phyloP scores from a whole-genome alignment of 2,113 vertebrate genomes.

The Hymenochirus boettgeri region DNA sequence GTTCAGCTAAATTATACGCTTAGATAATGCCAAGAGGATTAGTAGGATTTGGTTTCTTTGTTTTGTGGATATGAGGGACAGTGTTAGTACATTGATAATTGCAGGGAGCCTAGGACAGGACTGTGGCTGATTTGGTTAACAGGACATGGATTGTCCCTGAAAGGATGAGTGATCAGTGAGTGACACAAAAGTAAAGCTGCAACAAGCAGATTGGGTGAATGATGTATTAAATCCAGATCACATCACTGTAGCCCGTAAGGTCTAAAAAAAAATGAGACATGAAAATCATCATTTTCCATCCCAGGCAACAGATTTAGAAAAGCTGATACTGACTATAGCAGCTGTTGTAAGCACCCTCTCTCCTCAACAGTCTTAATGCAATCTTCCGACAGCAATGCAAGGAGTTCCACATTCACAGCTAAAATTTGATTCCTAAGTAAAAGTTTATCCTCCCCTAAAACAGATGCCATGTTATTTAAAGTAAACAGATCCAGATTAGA shows the following conservation, averaged over 20 bases:
- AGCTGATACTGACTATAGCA: rapidly evolving
- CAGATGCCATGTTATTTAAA: too few species aligned
- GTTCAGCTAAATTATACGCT: conserved; percentile 56
- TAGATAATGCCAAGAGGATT: conserved; percentile 65
- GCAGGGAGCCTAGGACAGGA: conserved; percentile 31
- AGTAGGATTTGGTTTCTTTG: conserved; percentile 63
- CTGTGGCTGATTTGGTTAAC: conserved; percentile 56
- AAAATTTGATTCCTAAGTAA: too few species aligned
- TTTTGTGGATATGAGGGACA: conserved; percentile 55
- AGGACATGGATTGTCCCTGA: conserved; percentile 56
- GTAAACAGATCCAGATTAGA: too few species aligned
- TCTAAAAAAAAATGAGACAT: background rate
- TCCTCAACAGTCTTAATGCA: too few species aligned
- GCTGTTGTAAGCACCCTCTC: background rate
- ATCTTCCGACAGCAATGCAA: too few species aligned
- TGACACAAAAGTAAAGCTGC: conserved; percentile 68
- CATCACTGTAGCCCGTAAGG: conserved; percentile 4
- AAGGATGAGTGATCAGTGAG: conserved; percentile 61
- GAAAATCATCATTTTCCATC: conserved; percentile 13
- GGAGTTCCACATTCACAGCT: too few species aligned
- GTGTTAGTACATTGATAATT: conserved; percentile 61
- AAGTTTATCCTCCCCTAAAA: too few species aligned
- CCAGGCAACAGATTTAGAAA: conserved; percentile 23
- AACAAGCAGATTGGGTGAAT: conserved; percentile 62
- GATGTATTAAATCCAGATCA: conserved; percentile 19